Percentiles rank a stretch among this genome's conserved stretches.
Evolutionary conservation across 1,140 invertebrate species (phyloP).

Genomic region (Rhyzopertha dominica): DNA sequence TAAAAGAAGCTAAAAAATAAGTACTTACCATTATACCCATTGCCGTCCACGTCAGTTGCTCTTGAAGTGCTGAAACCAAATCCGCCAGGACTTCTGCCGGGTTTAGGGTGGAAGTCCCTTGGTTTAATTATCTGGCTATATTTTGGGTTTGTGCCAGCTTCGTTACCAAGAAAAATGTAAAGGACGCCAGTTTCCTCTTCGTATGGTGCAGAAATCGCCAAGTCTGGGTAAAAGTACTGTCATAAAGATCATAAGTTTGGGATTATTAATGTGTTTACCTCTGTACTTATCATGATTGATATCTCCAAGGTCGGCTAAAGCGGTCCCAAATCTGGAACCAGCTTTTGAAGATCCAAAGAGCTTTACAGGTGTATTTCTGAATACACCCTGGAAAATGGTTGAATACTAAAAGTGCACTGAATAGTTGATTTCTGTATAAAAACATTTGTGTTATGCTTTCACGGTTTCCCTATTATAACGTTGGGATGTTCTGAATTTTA

Average conservation of each 20-base stretch:
- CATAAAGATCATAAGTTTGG: not conserved
- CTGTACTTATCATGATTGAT: conserved; percentile 60
- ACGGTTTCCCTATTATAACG: too few relatives aligned
- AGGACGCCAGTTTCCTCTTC: conserved; percentile 58
- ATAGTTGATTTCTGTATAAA: too few relatives aligned
- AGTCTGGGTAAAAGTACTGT: conserved; percentile 46
- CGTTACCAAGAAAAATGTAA: conserved; percentile 59
- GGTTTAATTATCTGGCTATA: conserved; percentile 33
- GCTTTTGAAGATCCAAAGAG: conserved; percentile 45
- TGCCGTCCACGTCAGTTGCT: conserved; percentile 58
- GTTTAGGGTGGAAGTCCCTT: conserved; percentile 40
- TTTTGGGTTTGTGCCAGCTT: conserved; percentile 48
- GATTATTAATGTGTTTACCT: conserved; percentile 45
- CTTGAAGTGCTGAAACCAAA: conserved; percentile 62
- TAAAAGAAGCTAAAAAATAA: not conserved
- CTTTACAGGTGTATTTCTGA: too few relatives aligned
- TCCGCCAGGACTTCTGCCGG: conserved; percentile 40
- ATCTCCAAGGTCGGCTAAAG: conserved; percentile 58
- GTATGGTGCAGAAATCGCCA: conserved; percentile 65
- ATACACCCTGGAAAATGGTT: too few relatives aligned
- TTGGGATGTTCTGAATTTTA: too few relatives aligned
- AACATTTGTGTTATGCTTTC: too few relatives aligned
- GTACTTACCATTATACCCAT: conserved; percentile 55
- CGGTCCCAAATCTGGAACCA: conserved; percentile 57
- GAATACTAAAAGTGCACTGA: too few relatives aligned